phyloP scores from a whole-genome alignment of 2,888 invertebrate genomes.

The Caradrina kadenii region DNA sequence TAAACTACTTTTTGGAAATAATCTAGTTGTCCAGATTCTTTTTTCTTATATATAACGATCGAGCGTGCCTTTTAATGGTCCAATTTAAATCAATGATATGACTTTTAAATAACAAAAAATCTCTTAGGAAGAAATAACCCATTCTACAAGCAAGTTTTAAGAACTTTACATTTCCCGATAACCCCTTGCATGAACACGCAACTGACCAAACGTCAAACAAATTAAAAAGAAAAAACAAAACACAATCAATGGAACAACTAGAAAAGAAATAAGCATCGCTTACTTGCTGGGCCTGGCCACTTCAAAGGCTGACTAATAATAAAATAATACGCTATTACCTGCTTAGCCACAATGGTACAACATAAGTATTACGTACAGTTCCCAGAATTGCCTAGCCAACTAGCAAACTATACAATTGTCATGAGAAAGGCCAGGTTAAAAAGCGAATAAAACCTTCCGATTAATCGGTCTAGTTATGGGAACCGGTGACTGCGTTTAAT shows the following conservation, averaged over 20 bases:
- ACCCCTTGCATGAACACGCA: constrained; percentile 12
- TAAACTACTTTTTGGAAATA: no score
- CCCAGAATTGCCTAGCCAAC: constrained; percentile 59
- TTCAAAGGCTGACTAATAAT: constrained; percentile 51
- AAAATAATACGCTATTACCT: constrained; percentile 19
- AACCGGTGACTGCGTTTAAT: constrained; percentile 76
- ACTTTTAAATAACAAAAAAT: no score
- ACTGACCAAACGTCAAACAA: constrained; percentile 19
- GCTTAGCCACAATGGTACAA: constrained; percentile 17
- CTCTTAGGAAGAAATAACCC: neutral
- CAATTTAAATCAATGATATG: no score
- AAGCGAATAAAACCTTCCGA: constrained; percentile 73
- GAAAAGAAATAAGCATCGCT: constrained; percentile 38
- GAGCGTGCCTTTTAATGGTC: no score
- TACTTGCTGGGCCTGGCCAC: constrained; percentile 31
- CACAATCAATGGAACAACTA: constrained; percentile 34
- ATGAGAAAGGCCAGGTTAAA: constrained; percentile 70
- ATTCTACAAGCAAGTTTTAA: neutral
- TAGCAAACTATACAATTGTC: constrained; percentile 64
- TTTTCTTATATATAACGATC: no score
- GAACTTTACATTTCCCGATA: neutral
- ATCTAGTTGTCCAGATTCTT: no score
- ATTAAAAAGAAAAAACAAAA: constrained; percentile 28
- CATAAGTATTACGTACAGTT: constrained; percentile 45
- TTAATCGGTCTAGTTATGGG: constrained; percentile 72